Conservation (phyloP, 2,888 invertebrate genomes). For the Pemphredon lugubris region DNA sequence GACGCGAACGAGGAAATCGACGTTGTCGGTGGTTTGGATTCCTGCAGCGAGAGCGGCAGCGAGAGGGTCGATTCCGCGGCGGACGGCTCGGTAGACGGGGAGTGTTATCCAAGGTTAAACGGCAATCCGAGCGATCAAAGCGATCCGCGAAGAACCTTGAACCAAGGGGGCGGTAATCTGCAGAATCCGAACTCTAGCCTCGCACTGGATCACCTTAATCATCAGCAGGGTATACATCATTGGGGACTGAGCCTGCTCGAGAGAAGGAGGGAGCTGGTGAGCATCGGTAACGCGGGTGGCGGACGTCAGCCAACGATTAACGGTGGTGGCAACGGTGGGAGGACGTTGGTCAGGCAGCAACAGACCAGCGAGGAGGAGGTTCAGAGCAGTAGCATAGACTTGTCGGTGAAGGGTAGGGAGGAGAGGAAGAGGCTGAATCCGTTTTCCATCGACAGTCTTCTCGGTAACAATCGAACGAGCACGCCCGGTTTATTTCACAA, state of each 20-base stretch:
- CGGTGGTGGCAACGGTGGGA: slow-evolving; percentile 21
- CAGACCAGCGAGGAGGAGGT: slow-evolving; percentile 74
- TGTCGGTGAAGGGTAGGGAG: slow-evolving; percentile 82
- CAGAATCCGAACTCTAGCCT: slow-evolving; percentile 68
- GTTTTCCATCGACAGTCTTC: slow-evolving; percentile 94
- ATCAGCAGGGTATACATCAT: slow-evolving; percentile 77
- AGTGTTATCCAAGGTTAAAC: slow-evolving; percentile 81
- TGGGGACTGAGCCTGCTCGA: slow-evolving; percentile 80
- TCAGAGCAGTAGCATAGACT: slow-evolving; percentile 79
- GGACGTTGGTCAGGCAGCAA: slow-evolving; percentile 46
- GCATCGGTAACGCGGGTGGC: slow-evolving; percentile 58
- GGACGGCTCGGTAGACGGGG: slow-evolving; percentile 84
- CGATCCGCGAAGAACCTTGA: slow-evolving; percentile 70
- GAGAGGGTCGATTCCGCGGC: slow-evolving; percentile 81
- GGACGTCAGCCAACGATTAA: slow-evolving; percentile 64
- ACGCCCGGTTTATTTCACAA: slow-evolving; percentile 65
- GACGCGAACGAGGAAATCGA: slow-evolving; percentile 85
- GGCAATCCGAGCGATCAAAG: slow-evolving; percentile 78
- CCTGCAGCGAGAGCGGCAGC: slow-evolving; percentile 86
- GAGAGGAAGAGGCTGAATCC: slow-evolving; percentile 89
- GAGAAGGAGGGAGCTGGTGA: slow-evolving; percentile 81
- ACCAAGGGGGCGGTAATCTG: slow-evolving; percentile 51
- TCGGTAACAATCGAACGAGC: slow-evolving; percentile 80
- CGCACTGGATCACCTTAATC: slow-evolving; percentile 72
- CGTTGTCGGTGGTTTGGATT: slow-evolving; percentile 90